Evolutionary conservation across 37 sponge, comb jelly and placozoan genomes (phyloP), one percentile per base, ranked within the genome.

Genomic region (Spongilla lacustris): DNA sequence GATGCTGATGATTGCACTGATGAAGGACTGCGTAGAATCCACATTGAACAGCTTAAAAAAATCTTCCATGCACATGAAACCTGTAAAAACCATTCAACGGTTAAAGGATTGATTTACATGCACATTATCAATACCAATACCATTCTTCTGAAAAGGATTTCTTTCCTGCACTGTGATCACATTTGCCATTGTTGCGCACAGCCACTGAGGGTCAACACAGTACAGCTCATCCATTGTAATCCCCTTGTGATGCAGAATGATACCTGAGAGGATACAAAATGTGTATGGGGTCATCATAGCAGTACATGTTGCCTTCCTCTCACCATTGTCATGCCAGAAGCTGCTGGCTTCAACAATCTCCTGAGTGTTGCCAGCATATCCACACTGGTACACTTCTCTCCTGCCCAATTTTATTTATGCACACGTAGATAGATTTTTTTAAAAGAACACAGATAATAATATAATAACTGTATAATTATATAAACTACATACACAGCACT

Each of bases 151-250:
- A 71, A 71, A 91, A 0, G 93, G 81, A 50, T 89, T 87, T 32
- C 58, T 49, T 70, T 91, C 87, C 68, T 71, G 83, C 27, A 95
- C 82, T 17, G 93, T 84, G 50, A 95, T 76, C 50, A 95, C 91
- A 25, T 81, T 86, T 21, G 96, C 87, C 21, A 92, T 77, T 78
- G 84, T 80, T 25, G 83, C 50, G 66, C 96, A 88, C 14, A 95
- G 88, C 96, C 96, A 95, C 80, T 95, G 96, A 31, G 96, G 96
- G 75, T 95, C 88, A 27, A 95, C 67, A 50, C 92, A 95, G 85
- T 90, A 95, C 76, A 95, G 87, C 28, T 88, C 88, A 69, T 68
- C 68, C 50, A 90, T 77, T 12, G 84, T 83, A 37, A 70, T 67
- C 66, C 92, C 95, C 0, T 85, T 77, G 73, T 83, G 93, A 77